These are phyloP conservation scores for Irena cyanogastra DNA, from an alignment of 2,113 vertebrate species.

Conservation along the genomic window DNA sequence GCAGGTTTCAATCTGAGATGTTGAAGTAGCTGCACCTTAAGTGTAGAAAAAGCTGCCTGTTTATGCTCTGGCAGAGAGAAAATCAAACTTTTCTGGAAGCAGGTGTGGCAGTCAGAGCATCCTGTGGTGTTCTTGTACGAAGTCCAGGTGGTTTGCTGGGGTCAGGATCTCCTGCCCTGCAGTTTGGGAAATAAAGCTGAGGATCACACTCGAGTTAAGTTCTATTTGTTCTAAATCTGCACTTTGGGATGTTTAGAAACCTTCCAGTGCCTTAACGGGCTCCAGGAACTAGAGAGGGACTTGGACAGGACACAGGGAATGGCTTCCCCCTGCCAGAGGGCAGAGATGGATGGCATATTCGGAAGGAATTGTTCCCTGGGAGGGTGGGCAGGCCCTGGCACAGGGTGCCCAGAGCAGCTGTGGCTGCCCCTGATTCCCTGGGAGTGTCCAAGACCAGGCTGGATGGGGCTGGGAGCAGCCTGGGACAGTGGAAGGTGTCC, in stretches of 20 bases:
- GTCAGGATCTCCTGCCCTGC: neutral
- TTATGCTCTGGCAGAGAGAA: neutral
- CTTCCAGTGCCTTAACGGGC: neutral
- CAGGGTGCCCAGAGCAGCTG: neutral
- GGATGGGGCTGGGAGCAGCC: accelerated
- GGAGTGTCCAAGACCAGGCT: accelerated
- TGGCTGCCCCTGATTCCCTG: neutral
- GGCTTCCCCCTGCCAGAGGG: neutral
- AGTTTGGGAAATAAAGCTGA: neutral
- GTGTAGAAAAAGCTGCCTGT: neutral
- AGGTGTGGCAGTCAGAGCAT: neutral
- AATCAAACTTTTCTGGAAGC: neutral
- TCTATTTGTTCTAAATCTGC: neutral
- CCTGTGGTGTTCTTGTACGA: neutral
- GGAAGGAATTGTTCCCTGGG: accelerated
- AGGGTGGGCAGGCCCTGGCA: neutral
- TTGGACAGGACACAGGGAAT: neutral
- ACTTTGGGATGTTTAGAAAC: neutral
- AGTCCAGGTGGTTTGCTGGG: neutral
- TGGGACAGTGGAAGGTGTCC: neutral
- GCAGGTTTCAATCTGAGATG: accelerated
- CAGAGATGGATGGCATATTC: accelerated
- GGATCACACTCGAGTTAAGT: accelerated
- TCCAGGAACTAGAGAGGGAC: neutral
- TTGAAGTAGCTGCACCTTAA: neutral